Percentiles rank a stretch among this genome's conserved stretches.
Evolutionary conservation across 2,888 invertebrate species (phyloP).

Genomic region (Xylota segnis): DNA sequence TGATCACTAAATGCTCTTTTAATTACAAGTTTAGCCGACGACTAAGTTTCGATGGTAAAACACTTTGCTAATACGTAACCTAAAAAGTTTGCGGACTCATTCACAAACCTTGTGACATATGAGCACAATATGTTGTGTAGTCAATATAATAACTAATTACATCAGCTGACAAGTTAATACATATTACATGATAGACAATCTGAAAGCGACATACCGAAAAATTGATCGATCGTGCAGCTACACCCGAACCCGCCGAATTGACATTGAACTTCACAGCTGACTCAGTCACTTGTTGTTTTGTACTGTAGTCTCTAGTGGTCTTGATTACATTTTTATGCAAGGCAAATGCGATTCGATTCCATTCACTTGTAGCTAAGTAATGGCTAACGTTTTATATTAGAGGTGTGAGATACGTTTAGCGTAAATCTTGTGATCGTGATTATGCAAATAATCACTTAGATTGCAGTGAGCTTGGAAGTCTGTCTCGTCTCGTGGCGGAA

Average conservation of each 20-base stretch:
- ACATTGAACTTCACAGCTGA: slow-evolving; percentile 63
- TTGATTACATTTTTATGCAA: slow-evolving; percentile 26
- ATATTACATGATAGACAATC: slow-evolving; percentile 17
- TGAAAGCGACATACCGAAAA: not conserved
- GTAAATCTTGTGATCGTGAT: slow-evolving; percentile 35
- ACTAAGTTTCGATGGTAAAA: not conserved
- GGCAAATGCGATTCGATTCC: slow-evolving; percentile 9
- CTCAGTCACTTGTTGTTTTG: slow-evolving; percentile 4
- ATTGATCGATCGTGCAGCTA: not conserved
- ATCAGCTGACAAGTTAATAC: slow-evolving; percentile 15
- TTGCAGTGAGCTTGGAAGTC: not conserved
- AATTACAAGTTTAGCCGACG: not conserved
- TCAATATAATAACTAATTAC: slow-evolving; percentile 5
- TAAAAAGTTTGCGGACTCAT: not conserved
- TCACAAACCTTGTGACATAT: not conserved
- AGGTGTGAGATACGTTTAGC: slow-evolving; percentile 8
- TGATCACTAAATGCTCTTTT: not conserved
- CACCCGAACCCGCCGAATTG: slow-evolving; percentile 3
- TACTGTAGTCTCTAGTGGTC: not conserved
- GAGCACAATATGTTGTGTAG: not conserved
- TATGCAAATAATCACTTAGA: slow-evolving; percentile 7
- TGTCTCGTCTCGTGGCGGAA: not conserved
- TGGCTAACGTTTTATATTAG: not conserved
- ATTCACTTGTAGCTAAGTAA: slow-evolving; percentile 28
- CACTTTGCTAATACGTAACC: not conserved